Base-by-base conservation (phyloP, 1,140 invertebrate genomes). In the Drosophila ananassae region DNA sequence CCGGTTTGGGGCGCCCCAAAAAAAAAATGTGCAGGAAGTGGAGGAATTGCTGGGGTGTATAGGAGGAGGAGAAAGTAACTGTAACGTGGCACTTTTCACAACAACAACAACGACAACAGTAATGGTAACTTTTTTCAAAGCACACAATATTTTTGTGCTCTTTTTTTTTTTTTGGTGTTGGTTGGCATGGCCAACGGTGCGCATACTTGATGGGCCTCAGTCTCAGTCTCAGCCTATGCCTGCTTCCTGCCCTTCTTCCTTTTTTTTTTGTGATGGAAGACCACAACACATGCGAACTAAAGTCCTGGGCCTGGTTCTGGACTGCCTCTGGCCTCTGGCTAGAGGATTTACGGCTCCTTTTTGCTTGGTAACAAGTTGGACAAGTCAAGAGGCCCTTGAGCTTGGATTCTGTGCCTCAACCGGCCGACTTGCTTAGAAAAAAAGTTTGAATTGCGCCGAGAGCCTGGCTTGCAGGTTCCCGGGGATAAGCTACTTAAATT, bases 211-310 rank as follows among this genome's bases (percentile, higher is more conserved):
- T 87, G 75, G 52, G 41, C n/a, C n/a, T n/a, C n/a, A n/a, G n/a
- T n/a, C n/a, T n/a, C n/a, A n/a, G n/a, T 48, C 60, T 37, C 10
- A n/a, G 22, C 21, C 44, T 21, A 22, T 47, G 44, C 17, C 44
- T 47, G 24, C 21, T 22, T 8, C 13, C 9, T 41, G 32, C 21
- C 58, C 28, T 30, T 39, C 25, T 56, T 8, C 13, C 12, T 55
- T 13, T 34, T 46, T 22, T 54, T 28, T 54, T 1, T 17, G 59
- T 87, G 83, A 87, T 82, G 83, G 56, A 87, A 83, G 83, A 82
- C 83, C 83, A 79, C 83, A 83, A 87, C 79, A 87, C 83, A 87
- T 89, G 83, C 83, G 83, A 85, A 83, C 66, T 75, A 72, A 89
- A 82, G 61, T 87, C 21, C 17, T 46, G 41, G 41, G 7, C n/a